Evolutionary conservation across 2,113 vertebrate species (phyloP).

Genomic region (Sinocyclocheilus maitianheensis): DNA sequence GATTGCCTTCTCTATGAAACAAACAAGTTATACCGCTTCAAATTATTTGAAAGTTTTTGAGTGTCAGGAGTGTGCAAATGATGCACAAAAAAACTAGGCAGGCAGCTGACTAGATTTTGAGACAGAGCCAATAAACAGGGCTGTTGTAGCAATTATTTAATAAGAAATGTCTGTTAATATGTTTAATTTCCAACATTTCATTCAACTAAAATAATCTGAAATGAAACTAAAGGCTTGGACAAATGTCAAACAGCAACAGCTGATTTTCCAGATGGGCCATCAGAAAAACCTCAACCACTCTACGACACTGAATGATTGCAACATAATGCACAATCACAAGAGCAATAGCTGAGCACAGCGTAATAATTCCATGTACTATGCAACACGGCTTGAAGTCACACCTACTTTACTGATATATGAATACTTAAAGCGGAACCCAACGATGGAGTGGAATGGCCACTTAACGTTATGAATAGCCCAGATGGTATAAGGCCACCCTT

Average conservation of each 20-base stretch:
- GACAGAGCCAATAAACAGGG: slow-evolving; percentile 17
- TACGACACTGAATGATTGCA: slow-evolving; percentile 30
- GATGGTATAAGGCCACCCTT: slow-evolving; percentile 18
- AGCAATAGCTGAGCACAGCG: slow-evolving; percentile 23
- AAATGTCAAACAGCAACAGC: slow-evolving; percentile 15
- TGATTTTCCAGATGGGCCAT: slow-evolving; percentile 24
- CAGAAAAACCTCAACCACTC: slow-evolving; percentile 17
- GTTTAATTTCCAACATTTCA: background rate
- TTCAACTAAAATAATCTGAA: background rate
- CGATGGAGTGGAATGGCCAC: slow-evolving; percentile 31
- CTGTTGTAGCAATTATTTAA: background rate
- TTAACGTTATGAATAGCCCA: slow-evolving; percentile 28
- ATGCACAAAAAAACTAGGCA: background rate
- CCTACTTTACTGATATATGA: slow-evolving; percentile 25
- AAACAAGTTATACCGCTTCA: background rate
- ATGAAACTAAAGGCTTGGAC: slow-evolving; percentile 16
- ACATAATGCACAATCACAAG: slow-evolving; percentile 25
- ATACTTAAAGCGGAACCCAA: background rate
- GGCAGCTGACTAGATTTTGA: slow-evolving; percentile 23
- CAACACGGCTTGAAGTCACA: slow-evolving; percentile 24
- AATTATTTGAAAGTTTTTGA: too few species aligned
- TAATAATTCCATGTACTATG: slow-evolving; percentile 11
- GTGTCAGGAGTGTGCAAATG: too few species aligned
- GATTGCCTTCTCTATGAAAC: background rate
- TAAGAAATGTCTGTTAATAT: background rate